A percentile compares a stretch with the other conserved stretches of the same genome.
Conservation (phyloP, 2,113 vertebrate genomes). For the Ciconia boyciana region DNA sequence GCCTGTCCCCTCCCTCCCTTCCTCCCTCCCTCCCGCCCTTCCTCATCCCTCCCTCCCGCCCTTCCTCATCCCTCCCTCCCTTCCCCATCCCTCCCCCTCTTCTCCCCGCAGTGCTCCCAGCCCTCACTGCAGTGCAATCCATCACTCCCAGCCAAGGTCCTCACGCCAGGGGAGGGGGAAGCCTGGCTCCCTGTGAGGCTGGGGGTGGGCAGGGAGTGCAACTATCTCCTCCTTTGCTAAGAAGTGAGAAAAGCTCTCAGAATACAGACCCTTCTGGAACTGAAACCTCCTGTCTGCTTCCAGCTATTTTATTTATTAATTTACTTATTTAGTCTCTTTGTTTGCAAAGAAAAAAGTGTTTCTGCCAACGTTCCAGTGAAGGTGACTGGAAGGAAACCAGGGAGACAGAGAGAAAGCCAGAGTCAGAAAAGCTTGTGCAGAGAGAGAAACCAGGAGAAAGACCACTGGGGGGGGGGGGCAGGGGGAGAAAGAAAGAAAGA, state of each 20-base stretch:
- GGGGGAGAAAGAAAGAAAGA: background rate
- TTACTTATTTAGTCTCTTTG: constrained; percentile 49
- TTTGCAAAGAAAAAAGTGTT: constrained; percentile 22
- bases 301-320: constrained; percentile 40
- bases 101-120: constrained; percentile 49
- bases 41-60: background rate
- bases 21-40: background rate
- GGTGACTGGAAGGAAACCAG: constrained; percentile 49
- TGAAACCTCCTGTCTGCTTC: background rate
- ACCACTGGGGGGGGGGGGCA: background rate
- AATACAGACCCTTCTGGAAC: background rate
- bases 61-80: background rate
- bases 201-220: background rate
- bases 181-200: background rate
- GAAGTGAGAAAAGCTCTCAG: background rate
- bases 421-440: background rate
- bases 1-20: background rate
- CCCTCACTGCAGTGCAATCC: constrained; percentile 68
- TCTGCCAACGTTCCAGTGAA: constrained; percentile 56
- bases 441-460: background rate
- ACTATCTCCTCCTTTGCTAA: background rate
- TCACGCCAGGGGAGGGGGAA: background rate
- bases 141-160: constrained; percentile 56
- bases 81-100: constrained; percentile 3
- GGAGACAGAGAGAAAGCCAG: constrained; percentile 1